A percentile compares a stretch with the other conserved stretches of the same genome.
Conservation (phyloP, 2,888 invertebrate genomes). For the Phrixothrix hirtus region DNA sequence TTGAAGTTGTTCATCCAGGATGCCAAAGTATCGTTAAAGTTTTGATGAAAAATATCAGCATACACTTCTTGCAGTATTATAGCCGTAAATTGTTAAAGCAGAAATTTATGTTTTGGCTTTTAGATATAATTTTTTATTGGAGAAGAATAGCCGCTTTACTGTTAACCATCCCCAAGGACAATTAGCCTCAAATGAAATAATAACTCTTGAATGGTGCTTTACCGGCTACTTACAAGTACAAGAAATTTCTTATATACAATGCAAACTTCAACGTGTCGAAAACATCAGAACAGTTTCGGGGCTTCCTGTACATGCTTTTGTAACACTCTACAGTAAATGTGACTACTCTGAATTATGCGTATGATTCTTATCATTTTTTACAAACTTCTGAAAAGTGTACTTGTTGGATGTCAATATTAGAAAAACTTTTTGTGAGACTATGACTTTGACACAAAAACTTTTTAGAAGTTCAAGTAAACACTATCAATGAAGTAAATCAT, state of each 20-base stretch:
- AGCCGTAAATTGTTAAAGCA: too few species aligned
- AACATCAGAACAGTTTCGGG: slow-evolving; percentile 14
- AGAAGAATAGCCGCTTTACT: slow-evolving; percentile 16
- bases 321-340: slow-evolving; percentile 28
- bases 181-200: slow-evolving; percentile 38
- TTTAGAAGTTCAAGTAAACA: too few species aligned
- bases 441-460: too few species aligned
- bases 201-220: slow-evolving; percentile 26
- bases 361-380: too few species aligned
- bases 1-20: slow-evolving; percentile 50
- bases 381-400: too few species aligned
- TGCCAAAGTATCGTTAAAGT: slow-evolving; percentile 46
- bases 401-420: too few species aligned
- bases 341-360: slow-evolving; percentile 36
- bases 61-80: slow-evolving; percentile 51
- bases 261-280: slow-evolving; percentile 19
- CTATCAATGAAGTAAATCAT: too few species aligned
- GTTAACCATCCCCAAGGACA: slow-evolving; percentile 33
- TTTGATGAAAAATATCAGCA: slow-evolving; percentile 51
- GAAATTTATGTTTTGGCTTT: too few species aligned
- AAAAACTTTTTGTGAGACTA: too few species aligned
- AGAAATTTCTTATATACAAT: slow-evolving; percentile 10
- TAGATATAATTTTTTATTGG: slow-evolving; percentile 32
- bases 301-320: slow-evolving; percentile 13
- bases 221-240: slow-evolving; percentile 21